Evolutionary conservation across 2,113 vertebrate genomes (phyloP).

Genomic region (Lasiurus cinereus): DNA sequence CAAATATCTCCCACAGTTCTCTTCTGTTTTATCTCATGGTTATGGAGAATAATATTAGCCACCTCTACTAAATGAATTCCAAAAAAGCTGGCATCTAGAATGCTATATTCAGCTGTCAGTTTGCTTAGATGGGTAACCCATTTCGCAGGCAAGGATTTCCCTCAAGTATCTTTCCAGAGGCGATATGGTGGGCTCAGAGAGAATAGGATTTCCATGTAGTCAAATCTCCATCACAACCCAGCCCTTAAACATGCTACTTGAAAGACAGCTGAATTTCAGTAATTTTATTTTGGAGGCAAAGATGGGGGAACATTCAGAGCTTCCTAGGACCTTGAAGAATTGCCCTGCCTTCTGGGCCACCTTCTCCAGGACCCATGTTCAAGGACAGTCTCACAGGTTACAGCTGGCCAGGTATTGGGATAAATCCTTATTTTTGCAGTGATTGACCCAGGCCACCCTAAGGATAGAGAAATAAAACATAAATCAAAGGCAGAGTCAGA

Average conservation of each 20-base stretch:
- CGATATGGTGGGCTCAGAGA: neutral
- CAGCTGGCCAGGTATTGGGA: conserved; percentile 36
- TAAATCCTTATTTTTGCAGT: conserved; percentile 34
- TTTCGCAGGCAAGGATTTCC: neutral
- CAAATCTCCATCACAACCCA: neutral
- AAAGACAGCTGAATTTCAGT: neutral
- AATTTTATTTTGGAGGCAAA: conserved; percentile 47
- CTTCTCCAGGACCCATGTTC: neutral
- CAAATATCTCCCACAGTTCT: neutral
- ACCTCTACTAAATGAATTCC: neutral
- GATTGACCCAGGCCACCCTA: neutral
- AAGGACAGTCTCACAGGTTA: neutral
- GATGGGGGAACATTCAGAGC: neutral
- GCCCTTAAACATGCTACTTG: neutral
- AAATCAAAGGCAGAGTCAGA: neutral
- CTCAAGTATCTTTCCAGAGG: neutral
- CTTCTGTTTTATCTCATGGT: neutral
- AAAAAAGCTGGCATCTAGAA: neutral
- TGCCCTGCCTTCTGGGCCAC: neutral
- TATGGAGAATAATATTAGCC: neutral
- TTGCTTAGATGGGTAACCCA: neutral
- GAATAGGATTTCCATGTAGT: neutral
- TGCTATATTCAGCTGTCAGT: neutral
- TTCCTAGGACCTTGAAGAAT: neutral
- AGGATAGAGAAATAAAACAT: neutral